phyloP scores from a whole-genome alignment of 2,797 vertebrate genomes.

The Sebastes oblongus region DNA sequence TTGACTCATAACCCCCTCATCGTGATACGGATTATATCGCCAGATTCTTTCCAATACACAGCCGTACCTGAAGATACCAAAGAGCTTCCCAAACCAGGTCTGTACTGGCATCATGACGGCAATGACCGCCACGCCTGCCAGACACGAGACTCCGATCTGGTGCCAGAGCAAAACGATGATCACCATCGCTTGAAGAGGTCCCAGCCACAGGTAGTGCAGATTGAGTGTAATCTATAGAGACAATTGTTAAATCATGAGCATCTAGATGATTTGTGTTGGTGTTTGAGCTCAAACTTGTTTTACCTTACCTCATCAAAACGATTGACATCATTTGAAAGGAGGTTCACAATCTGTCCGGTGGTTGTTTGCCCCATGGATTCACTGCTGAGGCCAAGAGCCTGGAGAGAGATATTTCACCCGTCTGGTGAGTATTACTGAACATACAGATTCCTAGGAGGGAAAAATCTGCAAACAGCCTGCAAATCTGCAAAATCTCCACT shows the following conservation, averaged over 20 bases:
- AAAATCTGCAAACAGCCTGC: background rate
- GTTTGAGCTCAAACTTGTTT: background rate
- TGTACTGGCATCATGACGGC: slow-evolving; percentile 90
- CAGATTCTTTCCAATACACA: no score
- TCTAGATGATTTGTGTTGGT: background rate
- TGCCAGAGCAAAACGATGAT: slow-evolving; percentile 89
- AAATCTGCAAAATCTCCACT: slow-evolving; percentile 3
- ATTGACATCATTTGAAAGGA: slow-evolving; percentile 94
- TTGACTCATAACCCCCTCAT: no score
- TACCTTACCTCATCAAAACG: slow-evolving; percentile 91
- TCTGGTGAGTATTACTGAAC: background rate
- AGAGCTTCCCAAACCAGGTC: slow-evolving; percentile 89
- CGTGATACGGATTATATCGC: no score
- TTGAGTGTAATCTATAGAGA: slow-evolving; percentile 86
- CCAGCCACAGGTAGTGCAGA: slow-evolving; percentile 93
- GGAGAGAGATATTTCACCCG: background rate
- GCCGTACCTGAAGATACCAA: slow-evolving; percentile 88
- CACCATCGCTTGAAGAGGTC: slow-evolving; percentile 87
- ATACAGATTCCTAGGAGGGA: background rate
- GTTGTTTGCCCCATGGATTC: slow-evolving; percentile 90
- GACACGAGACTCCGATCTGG: slow-evolving; percentile 89
- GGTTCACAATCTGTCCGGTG: slow-evolving; percentile 94
- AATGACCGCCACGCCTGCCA: slow-evolving; percentile 87
- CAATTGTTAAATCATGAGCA: background rate
- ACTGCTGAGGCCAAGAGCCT: slow-evolving; percentile 91